A percentile compares a stretch with the other conserved stretches of the same genome.
Conservation (phyloP, 2,113 vertebrate genomes). For the Phoxinus phoxinus region DNA sequence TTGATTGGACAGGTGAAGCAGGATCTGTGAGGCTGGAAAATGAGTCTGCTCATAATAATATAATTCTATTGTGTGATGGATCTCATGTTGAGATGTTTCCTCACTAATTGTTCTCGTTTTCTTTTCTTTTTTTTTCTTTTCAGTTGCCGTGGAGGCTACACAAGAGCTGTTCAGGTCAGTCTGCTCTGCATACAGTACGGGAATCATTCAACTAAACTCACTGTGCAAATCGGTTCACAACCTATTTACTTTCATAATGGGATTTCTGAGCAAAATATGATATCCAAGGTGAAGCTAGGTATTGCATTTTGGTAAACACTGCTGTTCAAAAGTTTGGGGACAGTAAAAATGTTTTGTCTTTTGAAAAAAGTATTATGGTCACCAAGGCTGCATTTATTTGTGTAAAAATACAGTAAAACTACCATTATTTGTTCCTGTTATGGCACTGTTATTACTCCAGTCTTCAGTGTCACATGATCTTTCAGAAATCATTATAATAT, state of each 20-base stretch:
- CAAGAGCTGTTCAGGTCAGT: slow-evolving; percentile 98
- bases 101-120: slow-evolving; percentile 56
- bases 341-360: background rate
- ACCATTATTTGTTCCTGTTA: background rate
- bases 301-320: no score
- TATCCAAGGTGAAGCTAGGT: background rate
- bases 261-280: background rate
- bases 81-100: slow-evolving; percentile 41
- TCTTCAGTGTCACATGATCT: background rate
- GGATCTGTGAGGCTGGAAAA: background rate
- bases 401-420: background rate
- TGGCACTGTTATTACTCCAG: background rate
- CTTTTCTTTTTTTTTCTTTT: slow-evolving; percentile 51
- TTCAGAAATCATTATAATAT: background rate
- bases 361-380: background rate
- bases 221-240: background rate
- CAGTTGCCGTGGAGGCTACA: slow-evolving; percentile 91
- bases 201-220: background rate
- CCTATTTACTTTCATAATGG: background rate
- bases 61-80: slow-evolving; percentile 20
- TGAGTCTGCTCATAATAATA: slow-evolving; percentile 19
- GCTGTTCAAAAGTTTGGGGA: background rate
- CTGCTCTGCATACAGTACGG: slow-evolving; percentile 68
- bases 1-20: slow-evolving; percentile 31
- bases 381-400: background rate